Base-by-base conservation (phyloP, 2,113 vertebrate species). In the Bagarius yarrelli region DNA sequence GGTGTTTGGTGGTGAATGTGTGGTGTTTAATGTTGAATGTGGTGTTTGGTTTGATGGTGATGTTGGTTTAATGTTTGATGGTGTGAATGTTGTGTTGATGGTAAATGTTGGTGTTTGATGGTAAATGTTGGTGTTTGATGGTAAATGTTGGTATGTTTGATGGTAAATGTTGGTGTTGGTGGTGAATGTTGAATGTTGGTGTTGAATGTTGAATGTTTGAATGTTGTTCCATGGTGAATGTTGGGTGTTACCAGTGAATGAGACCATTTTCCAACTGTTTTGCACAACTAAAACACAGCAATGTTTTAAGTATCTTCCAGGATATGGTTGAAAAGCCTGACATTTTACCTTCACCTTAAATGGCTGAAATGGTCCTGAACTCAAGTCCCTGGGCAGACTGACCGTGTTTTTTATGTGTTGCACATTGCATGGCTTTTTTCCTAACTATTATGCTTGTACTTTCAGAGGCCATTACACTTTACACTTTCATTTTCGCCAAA, bases 391-490 rank as follows among this genome's bases (percentile, higher is more conserved):
- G 70, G 32, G 50, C 19, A 2, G 52, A 34, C 27, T 32, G 6
- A 5, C 18, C 19, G 30, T 73, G 6, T 34, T 70, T 25, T 73
- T 75, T 57, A 76, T 59, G 30, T 19, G 16, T 32, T 13, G 18
- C 77, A 69, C 77, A 40, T 66, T 56, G 61, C 44, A 61, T 36
- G 40, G 75, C 19, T 73, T 60, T 59, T 34, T 76, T 76, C 12
- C 36, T 4, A 47, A 19, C 74, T 76, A 76, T 47, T 44, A 27
- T 30, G n/a, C n/a, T 1, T 47, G 19, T 61, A 60, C 36, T 76
- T 60, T 76, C 74, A 59, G 60, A 76, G 34, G 14, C 74, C 74
- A 60, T 76, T 76, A 60, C 36, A 61, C 23, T 40, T 76, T 76
- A 60, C 36, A 61, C 23, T 40, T 59, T 76, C 74, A 73, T 73